Evolutionary conservation across 2,797 vertebrate species (phyloP).

Genomic region (Bryconaethiops microstoma): DNA sequence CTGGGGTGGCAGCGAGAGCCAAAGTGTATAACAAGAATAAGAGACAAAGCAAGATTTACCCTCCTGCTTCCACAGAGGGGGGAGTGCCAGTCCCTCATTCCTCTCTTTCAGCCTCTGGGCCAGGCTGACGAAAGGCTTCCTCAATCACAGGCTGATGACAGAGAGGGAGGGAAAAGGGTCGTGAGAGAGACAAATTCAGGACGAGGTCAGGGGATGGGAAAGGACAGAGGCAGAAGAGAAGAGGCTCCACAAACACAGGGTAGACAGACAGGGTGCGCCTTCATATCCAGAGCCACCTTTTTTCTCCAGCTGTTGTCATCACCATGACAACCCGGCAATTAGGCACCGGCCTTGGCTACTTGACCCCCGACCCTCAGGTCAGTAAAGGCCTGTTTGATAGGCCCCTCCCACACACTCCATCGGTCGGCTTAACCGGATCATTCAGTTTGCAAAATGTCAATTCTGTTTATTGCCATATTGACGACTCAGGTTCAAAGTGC

Average conservation of each 20-base stretch:
- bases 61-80: constrained; percentile 45
- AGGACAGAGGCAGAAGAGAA: constrained; percentile 45
- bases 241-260: constrained; percentile 68
- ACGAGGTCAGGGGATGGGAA: constrained; percentile 69
- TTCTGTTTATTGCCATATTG: neutral
- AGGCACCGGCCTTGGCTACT: constrained; percentile 64
- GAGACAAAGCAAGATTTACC: constrained; percentile 45
- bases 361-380: constrained; percentile 61
- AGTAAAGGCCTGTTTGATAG: constrained; percentile 34
- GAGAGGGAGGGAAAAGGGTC: constrained; percentile 45
- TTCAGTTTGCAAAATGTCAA: neutral
- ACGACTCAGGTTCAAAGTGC: neutral
- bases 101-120: constrained; percentile 37
- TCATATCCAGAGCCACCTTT: constrained; percentile 66
- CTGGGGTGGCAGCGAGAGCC: constrained; percentile 33
- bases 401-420: neutral
- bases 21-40: constrained; percentile 16
- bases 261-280: constrained; percentile 49
- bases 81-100: constrained; percentile 33
- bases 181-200: constrained; percentile 63
- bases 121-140: constrained; percentile 44
- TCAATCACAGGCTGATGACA: constrained; percentile 54
- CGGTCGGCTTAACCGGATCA: neutral
- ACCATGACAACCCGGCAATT: constrained; percentile 72
- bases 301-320: constrained; percentile 70